A percentile compares a stretch with the other conserved stretches of the same genome.
These are phyloP conservation scores for Laupala kohalensis DNA, from an alignment of 1,140 invertebrate genomes.

Conservation along the genomic window DNA sequence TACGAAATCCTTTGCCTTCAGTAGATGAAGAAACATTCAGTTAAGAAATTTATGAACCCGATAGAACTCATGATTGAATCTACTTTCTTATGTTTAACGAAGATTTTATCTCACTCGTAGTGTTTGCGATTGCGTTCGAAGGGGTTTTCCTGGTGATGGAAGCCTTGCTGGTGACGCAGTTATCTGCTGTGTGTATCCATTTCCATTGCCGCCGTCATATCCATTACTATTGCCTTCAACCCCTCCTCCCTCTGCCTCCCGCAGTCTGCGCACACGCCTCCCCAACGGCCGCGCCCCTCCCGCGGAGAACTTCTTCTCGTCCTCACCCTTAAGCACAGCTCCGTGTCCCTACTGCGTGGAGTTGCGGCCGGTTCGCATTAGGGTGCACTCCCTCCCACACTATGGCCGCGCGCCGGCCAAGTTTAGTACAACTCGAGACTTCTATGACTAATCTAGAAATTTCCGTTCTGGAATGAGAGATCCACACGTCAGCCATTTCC, in stretches of 20 bases:
- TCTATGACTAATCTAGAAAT: slow-evolving; percentile 14
- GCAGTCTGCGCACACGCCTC: neutral
- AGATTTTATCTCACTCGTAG: no score
- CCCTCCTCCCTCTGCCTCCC: neutral
- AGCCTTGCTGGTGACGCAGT: no score
- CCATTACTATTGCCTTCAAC: neutral
- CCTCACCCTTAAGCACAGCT: neutral
- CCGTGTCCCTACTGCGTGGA: no score
- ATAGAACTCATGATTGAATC: no score
- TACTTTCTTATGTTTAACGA: no score
- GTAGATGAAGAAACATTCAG: no score
- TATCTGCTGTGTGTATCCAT: no score
- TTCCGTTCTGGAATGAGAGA: slow-evolving; percentile 15
- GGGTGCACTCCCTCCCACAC: neutral
- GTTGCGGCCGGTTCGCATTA: neutral
- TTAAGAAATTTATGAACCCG: no score
- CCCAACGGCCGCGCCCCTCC: neutral
- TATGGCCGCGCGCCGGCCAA: neutral
- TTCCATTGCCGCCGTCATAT: neutral
- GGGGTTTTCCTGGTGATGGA: no score
- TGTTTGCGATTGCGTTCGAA: no score
- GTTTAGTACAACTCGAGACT: neutral
- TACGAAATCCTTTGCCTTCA: no score
- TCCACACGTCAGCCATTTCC: slow-evolving; percentile 15
- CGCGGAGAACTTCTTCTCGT: neutral